Evolutionary conservation across 2,888 invertebrate genomes (phyloP).

Genomic region (Andrena trimmerana): DNA sequence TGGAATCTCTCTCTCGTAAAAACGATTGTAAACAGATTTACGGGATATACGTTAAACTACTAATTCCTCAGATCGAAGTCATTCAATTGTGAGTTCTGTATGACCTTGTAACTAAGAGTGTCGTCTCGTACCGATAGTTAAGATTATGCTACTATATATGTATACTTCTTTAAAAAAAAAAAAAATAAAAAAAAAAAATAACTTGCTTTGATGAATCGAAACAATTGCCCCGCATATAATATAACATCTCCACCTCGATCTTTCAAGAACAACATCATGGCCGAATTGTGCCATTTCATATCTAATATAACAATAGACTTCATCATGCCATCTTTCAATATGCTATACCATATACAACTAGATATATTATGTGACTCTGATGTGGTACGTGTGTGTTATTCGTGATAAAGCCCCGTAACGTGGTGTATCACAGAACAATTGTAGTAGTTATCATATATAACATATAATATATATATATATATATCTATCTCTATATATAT

Average conservation of each 20-base stretch:
- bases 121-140: slow-evolving; percentile 40
- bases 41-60: slow-evolving; percentile 25
- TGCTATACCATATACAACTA: slow-evolving; percentile 71
- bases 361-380: slow-evolving; percentile 74
- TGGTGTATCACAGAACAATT: slow-evolving; percentile 85
- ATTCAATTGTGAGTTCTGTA: slow-evolving; percentile 71
- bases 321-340: slow-evolving; percentile 67
- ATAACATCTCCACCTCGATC: slow-evolving; percentile 43
- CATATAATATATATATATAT: slow-evolving; percentile 76
- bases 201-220: slow-evolving; percentile 47
- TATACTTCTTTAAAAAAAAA: neutral
- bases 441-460: slow-evolving; percentile 81
- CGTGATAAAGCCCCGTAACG: slow-evolving; percentile 85
- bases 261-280: slow-evolving; percentile 58
- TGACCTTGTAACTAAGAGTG: slow-evolving; percentile 62
- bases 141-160: slow-evolving; percentile 50
- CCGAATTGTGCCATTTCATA: slow-evolving; percentile 60
- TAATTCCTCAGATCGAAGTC: slow-evolving; percentile 56
- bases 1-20: slow-evolving; percentile 35
- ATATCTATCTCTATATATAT: too few relatives aligned
- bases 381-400: slow-evolving; percentile 73
- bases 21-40: slow-evolving; percentile 40
- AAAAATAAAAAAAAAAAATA: slow-evolving; percentile 9
- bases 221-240: slow-evolving; percentile 39
- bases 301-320: slow-evolving; percentile 66